These are phyloP conservation scores for Pheosia gnoma DNA, from an alignment of 2,888 invertebrate species.

Conservation along the genomic window DNA sequence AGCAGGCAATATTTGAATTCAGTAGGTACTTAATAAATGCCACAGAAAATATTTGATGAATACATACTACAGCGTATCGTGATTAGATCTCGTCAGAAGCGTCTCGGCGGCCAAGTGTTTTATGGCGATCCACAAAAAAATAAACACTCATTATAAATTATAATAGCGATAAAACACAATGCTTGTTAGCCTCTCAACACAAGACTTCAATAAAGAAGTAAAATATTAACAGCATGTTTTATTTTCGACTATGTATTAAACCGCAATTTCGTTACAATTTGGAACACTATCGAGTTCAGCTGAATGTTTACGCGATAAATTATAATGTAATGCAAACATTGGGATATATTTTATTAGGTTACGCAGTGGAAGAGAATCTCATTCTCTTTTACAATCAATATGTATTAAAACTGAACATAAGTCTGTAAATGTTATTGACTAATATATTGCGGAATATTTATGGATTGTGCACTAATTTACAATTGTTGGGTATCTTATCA, in stretches of 20 bases:
- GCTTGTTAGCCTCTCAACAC: slow-evolving; percentile 31
- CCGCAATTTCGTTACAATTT: slow-evolving; percentile 18
- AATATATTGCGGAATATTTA: too few relatives aligned
- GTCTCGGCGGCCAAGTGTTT: slow-evolving; percentile 5
- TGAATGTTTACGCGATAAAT: slow-evolving; percentile 75
- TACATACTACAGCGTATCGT: neutral
- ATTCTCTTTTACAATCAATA: slow-evolving; percentile 3
- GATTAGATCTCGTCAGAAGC: slow-evolving; percentile 6
- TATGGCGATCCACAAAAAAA: slow-evolving; percentile 17
- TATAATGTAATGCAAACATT: slow-evolving; percentile 75
- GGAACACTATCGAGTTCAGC: slow-evolving; percentile 14
- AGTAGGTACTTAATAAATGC: too few relatives aligned
- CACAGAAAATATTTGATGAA: neutral
- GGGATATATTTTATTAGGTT: slow-evolving; percentile 72
- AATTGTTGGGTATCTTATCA: neutral
- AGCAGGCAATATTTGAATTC: too few relatives aligned
- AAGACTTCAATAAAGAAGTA: slow-evolving; percentile 32
- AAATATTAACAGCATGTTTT: slow-evolving; percentile 29
- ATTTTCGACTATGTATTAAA: slow-evolving; percentile 29
- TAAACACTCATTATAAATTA: slow-evolving; percentile 25
- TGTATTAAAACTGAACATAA: neutral
- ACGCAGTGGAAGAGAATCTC: slow-evolving; percentile 15
- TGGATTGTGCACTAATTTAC: neutral
- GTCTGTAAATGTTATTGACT: too few relatives aligned
- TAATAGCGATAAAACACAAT: slow-evolving; percentile 28